Percentiles rank a stretch among this genome's conserved stretches.
phyloP scores from a whole-genome alignment of 2,797 vertebrate species.

The Acrocephalus scirpaceus region DNA sequence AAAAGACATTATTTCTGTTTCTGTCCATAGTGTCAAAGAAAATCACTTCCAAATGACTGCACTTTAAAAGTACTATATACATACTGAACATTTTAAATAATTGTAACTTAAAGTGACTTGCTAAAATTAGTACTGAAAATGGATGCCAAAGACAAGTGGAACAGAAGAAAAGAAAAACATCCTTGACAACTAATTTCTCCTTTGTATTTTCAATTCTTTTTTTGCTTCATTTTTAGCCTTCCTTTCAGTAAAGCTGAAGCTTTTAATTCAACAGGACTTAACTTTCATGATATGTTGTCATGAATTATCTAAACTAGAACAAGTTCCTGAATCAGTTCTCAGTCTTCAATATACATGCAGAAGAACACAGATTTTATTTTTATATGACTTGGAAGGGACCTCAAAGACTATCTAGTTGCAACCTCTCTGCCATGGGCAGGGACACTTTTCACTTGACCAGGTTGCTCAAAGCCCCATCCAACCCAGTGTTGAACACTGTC shows the following conservation, averaged over 20 bases:
- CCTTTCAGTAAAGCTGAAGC: not conserved
- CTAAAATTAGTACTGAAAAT: not conserved
- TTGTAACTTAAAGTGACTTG: not conserved
- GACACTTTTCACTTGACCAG: not conserved
- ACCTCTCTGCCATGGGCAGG: not conserved
- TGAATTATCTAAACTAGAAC: not conserved
- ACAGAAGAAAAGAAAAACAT: not conserved
- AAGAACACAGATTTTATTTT: not conserved
- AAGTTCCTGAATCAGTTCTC: not conserved
- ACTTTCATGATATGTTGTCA: not conserved
- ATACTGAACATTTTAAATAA: not conserved
- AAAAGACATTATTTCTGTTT: not conserved
- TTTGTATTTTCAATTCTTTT: not conserved
- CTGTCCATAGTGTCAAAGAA: not conserved
- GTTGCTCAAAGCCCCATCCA: not conserved
- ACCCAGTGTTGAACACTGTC: rapidly evolving
- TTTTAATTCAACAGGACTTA: not conserved
- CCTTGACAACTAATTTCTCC: not conserved
- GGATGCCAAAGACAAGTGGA: not conserved
- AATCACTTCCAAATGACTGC: not conserved
- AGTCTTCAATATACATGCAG: not conserved
- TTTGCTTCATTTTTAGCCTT: not conserved
- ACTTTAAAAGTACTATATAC: not conserved
- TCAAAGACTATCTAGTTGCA: not conserved
- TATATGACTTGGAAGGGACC: not conserved